A percentile compares a stretch with the other conserved stretches of the same genome.
phyloP scores from a whole-genome alignment of 2,113 vertebrate genomes.

The Amia ocellicauda region DNA sequence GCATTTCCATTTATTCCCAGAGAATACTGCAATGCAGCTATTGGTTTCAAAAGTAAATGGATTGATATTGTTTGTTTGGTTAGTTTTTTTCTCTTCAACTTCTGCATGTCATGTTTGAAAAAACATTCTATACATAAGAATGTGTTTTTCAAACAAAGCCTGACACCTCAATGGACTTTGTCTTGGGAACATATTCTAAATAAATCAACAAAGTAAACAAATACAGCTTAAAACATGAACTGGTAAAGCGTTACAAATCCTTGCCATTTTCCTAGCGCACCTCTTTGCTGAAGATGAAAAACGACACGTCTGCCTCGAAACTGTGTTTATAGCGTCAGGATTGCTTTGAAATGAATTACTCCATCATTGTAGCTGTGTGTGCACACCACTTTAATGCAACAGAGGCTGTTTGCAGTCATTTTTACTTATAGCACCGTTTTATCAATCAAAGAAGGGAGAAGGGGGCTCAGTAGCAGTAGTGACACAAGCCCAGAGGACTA shows the following conservation, averaged over 20 bases:
- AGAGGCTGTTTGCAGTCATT: constrained; percentile 67
- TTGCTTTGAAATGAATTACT: constrained; percentile 73
- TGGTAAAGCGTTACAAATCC: constrained; percentile 67
- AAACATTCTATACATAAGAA: constrained; percentile 56
- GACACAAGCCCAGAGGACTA: constrained; percentile 45
- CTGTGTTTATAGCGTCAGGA: constrained; percentile 71
- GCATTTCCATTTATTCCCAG: constrained; percentile 30
- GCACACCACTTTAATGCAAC: constrained; percentile 57
- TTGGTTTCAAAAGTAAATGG: constrained; percentile 46
- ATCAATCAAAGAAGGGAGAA: constrained; percentile 46
- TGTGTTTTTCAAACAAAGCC: constrained; percentile 62
- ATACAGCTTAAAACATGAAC: constrained; percentile 55
- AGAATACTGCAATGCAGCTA: constrained; percentile 37
- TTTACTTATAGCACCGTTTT: constrained; percentile 68
- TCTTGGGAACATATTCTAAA: constrained; percentile 59
- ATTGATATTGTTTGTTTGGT: constrained; percentile 53
- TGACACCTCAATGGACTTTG: constrained; percentile 63
- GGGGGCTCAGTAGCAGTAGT: constrained; percentile 1
- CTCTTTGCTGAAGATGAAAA: constrained; percentile 66
- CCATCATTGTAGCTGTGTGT: constrained; percentile 57
- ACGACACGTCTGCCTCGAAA: constrained; percentile 70
- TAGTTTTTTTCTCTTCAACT: constrained; percentile 47
- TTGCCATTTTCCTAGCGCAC: constrained; percentile 54
- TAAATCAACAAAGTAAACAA: constrained; percentile 69
- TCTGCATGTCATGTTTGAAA: constrained; percentile 47